These are phyloP conservation scores for Chalcis sispes DNA, from an alignment of 2,888 invertebrate genomes.

Conservation along the genomic window DNA sequence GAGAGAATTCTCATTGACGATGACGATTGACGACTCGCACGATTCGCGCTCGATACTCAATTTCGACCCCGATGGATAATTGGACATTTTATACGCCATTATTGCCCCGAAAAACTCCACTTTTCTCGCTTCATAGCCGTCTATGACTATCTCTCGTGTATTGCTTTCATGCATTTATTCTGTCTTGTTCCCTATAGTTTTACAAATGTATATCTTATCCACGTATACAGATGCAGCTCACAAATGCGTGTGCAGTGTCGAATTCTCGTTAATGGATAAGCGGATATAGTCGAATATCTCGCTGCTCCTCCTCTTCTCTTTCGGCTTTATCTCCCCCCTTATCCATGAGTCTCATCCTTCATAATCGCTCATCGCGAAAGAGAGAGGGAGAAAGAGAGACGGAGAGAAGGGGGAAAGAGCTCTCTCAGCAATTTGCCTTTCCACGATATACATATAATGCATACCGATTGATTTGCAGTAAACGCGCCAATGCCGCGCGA, in stretches of 20 bases:
- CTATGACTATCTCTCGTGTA: not conserved
- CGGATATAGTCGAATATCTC: constrained; percentile 59
- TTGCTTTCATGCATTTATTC: too few relatives aligned
- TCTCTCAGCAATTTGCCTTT: too few relatives aligned
- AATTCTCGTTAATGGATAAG: constrained; percentile 65
- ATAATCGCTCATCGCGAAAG: constrained; percentile 9
- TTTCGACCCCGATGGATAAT: constrained; percentile 64
- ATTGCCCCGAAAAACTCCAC: constrained; percentile 4
- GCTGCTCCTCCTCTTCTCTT: too few relatives aligned
- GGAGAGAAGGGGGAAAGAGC: too few relatives aligned
- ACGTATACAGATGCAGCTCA: not conserved
- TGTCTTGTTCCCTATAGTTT: not conserved
- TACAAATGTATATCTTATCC: not conserved
- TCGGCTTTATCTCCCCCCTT: too few relatives aligned
- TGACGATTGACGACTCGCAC: not conserved
- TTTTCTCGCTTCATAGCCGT: not conserved
- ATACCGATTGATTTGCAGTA: too few relatives aligned
- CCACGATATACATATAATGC: too few relatives aligned
- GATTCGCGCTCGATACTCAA: constrained; percentile 65
- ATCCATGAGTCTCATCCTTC: not conserved
- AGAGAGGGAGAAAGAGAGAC: too few relatives aligned
- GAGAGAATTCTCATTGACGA: constrained; percentile 18
- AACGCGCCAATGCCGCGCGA: too few relatives aligned
- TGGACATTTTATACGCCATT: constrained; percentile 61
- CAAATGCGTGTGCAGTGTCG: not conserved